Evolutionary conservation across 2,888 invertebrate species (phyloP).

Genomic region (Amphimallon solstitiale): DNA sequence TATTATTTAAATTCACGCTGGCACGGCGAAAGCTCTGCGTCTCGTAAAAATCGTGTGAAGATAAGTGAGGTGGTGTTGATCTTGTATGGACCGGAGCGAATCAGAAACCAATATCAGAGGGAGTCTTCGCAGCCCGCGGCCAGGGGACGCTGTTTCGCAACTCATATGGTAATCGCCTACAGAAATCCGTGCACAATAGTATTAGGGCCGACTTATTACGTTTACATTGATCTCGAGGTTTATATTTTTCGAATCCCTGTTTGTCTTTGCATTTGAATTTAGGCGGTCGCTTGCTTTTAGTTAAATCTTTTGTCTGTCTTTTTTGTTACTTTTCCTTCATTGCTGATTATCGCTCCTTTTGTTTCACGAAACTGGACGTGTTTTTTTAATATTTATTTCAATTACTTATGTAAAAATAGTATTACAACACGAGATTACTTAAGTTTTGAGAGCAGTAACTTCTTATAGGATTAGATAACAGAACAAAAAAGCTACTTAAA

Average conservation of each 20-base stretch:
- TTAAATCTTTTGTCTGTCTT: constrained; percentile 29
- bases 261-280: constrained; percentile 64
- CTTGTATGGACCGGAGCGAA: constrained; percentile 62
- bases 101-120: constrained; percentile 63
- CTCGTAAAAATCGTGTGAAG: constrained; percentile 37
- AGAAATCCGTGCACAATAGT: constrained; percentile 64
- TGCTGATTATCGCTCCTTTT: neutral
- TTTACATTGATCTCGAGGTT: constrained; percentile 65
- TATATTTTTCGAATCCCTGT: constrained; percentile 63
- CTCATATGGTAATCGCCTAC: constrained; percentile 64
- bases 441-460: too few species aligned
- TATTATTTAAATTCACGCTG: too few species aligned
- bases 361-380: too few species aligned
- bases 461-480: too few species aligned
- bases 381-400: too few species aligned
- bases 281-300: constrained; percentile 55
- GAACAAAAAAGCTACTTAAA: too few species aligned
- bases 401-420: too few species aligned
- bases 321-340: neutral
- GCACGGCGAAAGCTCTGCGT: constrained; percentile 17
- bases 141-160: constrained; percentile 53
- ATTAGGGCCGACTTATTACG: constrained; percentile 65
- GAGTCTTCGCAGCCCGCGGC: constrained; percentile 57
- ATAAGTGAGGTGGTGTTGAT: constrained; percentile 61
- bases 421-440: too few species aligned